Conservation (phyloP, 2,888 invertebrate genomes). For the Coronaproctus castanopsis region DNA sequence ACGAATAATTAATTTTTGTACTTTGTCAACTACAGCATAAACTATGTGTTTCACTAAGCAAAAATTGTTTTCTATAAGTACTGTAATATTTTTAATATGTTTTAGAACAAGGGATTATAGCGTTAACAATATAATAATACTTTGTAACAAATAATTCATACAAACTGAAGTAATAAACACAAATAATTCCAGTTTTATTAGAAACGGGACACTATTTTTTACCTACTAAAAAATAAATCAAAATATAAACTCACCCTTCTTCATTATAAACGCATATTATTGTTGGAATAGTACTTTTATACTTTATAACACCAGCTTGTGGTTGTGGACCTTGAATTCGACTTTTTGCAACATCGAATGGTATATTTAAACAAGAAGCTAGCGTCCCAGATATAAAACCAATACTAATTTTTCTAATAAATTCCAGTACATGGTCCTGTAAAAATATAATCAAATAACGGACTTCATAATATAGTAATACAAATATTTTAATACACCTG, state of each 20-base stretch:
- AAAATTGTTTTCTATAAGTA: no score
- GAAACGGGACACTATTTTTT: no score
- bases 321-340: conserved; percentile 86
- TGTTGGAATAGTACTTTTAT: conserved; percentile 51
- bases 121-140: no score
- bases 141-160: no score
- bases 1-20: no score
- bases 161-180: no score
- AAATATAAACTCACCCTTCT: conserved; percentile 79
- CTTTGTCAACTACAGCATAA: no score
- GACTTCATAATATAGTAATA: not conserved
- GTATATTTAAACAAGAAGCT: conserved; percentile 75
- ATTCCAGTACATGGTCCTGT: conserved; percentile 45
- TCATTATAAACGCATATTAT: conserved; percentile 54
- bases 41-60: no score
- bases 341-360: conserved; percentile 90
- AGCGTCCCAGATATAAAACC: conserved; percentile 74
- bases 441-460: not conserved
- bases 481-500: not conserved
- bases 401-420: conserved; percentile 52
- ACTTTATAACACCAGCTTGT: conserved; percentile 46
- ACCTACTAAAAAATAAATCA: no score
- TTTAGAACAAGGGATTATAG: no score
- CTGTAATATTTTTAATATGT: no score
- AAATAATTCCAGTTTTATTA: no score